phyloP scores from a whole-genome alignment of 1,140 invertebrate species.

The Campodea augens region DNA sequence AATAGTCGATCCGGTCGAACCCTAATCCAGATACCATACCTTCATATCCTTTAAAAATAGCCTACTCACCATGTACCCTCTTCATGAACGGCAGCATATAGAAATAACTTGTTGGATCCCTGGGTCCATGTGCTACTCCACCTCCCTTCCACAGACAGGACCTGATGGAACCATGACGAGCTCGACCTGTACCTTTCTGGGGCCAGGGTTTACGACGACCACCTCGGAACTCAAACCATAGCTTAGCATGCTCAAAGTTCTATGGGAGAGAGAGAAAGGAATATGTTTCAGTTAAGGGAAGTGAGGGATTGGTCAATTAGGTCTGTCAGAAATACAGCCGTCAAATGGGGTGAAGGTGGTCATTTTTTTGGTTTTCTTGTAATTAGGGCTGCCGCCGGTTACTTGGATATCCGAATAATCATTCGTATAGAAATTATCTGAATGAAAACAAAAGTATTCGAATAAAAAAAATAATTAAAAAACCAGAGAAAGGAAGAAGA shows the following conservation, averaged over 20 bases:
- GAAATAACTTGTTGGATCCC: conserved; percentile 71
- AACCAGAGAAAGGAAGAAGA: too few relatives aligned
- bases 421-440: too few relatives aligned
- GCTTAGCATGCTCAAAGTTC: conserved; percentile 49
- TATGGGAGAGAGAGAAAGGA: conserved; percentile 15
- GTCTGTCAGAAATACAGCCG: too few relatives aligned
- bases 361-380: too few relatives aligned
- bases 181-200: conserved; percentile 77
- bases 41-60: conserved; percentile 1
- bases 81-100: conserved; percentile 70
- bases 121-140: conserved; percentile 68
- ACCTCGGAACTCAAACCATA: conserved; percentile 62
- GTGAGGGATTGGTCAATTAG: too few relatives aligned
- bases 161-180: conserved; percentile 76
- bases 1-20: too few relatives aligned
- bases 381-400: too few relatives aligned
- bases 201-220: conserved; percentile 85
- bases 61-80: conserved; percentile 41
- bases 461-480: too few relatives aligned
- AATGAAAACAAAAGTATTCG: too few relatives aligned
- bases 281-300: too few relatives aligned
- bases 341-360: too few relatives aligned
- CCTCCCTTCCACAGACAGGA: conserved; percentile 66
- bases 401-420: too few relatives aligned
- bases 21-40: background rate